Conservation (phyloP, 2,113 vertebrate genomes). For the human region GRCh38 chr9:119836001-119836500, state of each 20-base stretch:
- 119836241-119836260: not conserved
- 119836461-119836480: too few species aligned
- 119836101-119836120: slow-evolving; percentile 83
- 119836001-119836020: slow-evolving; percentile 77
- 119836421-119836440: too few species aligned
- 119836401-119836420: not conserved
- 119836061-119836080: slow-evolving; percentile 88
- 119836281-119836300: not conserved
- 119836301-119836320: not conserved
- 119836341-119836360: not conserved
- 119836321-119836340: not conserved
- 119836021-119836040: slow-evolving; percentile 81
- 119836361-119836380: not conserved
- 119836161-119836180: slow-evolving; percentile 77
- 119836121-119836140: slow-evolving; percentile 76
- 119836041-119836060: slow-evolving; percentile 82
- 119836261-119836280: not conserved
- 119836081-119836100: slow-evolving; percentile 84
- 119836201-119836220: slow-evolving; percentile 74
- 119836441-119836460: too few species aligned
- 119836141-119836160: slow-evolving; percentile 74
- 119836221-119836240: slow-evolving; percentile 28
- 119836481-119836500: too few species aligned
- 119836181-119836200: slow-evolving; percentile 79
- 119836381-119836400: not conserved